Evolutionary conservation across 2,113 vertebrate genomes (phyloP), one percentile per base, ranked within the genome.

Genomic region (Lipotes vexillifer): DNA sequence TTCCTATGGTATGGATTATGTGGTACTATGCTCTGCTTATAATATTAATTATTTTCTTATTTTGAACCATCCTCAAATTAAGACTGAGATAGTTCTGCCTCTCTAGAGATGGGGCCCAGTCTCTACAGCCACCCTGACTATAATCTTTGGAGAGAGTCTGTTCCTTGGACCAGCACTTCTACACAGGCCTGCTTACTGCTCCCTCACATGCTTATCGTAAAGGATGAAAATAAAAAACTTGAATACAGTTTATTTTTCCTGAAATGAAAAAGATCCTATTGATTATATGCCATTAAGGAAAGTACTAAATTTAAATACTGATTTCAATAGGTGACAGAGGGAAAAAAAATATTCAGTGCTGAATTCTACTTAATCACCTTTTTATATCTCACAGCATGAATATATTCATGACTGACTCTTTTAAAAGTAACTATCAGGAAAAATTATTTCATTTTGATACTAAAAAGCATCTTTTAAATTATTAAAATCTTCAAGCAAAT

Each of bases 391-490:
- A 57, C 90, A 96, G 33, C 29, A 87, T 90, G 95, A 96, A 85
- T 88, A 81, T 96, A 41, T 85, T 97, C 57, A 97, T 92, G 52
- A 92, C 2, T 63, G 65, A 95, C 74, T 95, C 84, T 93, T 93
- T 92, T 83, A 71, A 95, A 96, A 96, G 44, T 80, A 91, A 90
- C 95, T 97, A 96, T 92, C 33, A 68, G 87, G 18, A 93, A 88
- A 88, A 96, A 92, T 66, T 88, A 96, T 69, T 96, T 94, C 72
- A 93, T 93, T 95, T 96, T 97, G 75, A 97, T 96, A 93, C 88
- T 44, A 97, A 88, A 96, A 97, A 97, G 8, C 44, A 81, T 84
- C 59, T 85, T 97, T 92, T 97, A 96, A 96, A 94, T 97, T 88
- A 92, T 95, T 94, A 96, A 97, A 96, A 82, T 95, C 80, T 96